Conservation (phyloP, 1,140 invertebrate species). For the Achatina immaculata region DNA sequence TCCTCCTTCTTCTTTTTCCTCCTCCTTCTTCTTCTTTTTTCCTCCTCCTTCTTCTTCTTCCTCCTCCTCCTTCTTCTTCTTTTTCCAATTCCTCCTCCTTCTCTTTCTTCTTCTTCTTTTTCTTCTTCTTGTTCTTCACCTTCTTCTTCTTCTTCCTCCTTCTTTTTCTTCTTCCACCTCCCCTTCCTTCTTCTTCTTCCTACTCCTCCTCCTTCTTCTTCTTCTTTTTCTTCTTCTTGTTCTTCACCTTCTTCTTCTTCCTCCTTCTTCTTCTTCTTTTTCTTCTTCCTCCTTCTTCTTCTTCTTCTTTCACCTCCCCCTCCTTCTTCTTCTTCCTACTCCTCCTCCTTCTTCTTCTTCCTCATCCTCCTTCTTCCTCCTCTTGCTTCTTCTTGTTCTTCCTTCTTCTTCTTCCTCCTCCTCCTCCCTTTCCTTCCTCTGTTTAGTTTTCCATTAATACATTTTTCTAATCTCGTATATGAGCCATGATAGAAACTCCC, state of each 20-base stretch:
- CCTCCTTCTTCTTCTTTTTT: slow-evolving; percentile 22
- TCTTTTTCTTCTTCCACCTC: not conserved
- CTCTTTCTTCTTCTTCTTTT: not conserved
- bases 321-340: too few relatives aligned
- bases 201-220: not conserved
- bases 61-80: slow-evolving; percentile 13
- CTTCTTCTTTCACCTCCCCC: slow-evolving; percentile 15
- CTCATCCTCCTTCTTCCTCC: too few relatives aligned
- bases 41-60: not conserved
- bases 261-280: slow-evolving; percentile 2
- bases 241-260: not conserved
- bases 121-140: not conserved
- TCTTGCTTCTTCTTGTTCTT: slow-evolving; percentile 1
- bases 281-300: not conserved
- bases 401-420: slow-evolving; percentile 1
- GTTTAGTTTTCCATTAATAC: slow-evolving; percentile 8
- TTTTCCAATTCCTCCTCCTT: not conserved
- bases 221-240: not conserved
- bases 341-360: too few relatives aligned
- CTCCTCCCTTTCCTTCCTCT: slow-evolving; percentile 19
- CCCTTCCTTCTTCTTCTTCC: not conserved
- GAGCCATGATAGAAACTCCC: too few relatives aligned
- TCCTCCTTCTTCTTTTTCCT: slow-evolving; percentile 11
- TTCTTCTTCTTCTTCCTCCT: slow-evolving; percentile 4
- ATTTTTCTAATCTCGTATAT: too few relatives aligned